Conservation (phyloP, 2,888 invertebrate species). For the Phalera bucephala region DNA sequence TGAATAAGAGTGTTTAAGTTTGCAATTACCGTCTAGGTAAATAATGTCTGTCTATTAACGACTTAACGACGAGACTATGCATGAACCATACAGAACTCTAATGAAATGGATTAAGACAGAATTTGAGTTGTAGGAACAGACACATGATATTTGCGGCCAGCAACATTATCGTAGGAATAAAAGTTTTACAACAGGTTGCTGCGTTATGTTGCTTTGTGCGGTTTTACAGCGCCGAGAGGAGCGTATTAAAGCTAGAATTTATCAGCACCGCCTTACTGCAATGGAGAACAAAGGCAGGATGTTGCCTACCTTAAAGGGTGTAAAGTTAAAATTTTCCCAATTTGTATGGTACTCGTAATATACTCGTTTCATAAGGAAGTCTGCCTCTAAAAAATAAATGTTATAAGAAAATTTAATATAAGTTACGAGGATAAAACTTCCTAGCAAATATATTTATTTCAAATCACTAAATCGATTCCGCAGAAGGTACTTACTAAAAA, state of each 20-base stretch:
- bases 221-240: slow-evolving; percentile 35
- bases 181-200: slow-evolving; percentile 60
- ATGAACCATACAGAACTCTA: too few species aligned
- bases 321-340: slow-evolving; percentile 13
- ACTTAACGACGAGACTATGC: too few species aligned
- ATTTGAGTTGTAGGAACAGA: slow-evolving; percentile 10
- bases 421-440: too few species aligned
- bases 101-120: slow-evolving; percentile 13
- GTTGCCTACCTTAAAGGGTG: slow-evolving; percentile 14
- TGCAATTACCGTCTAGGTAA: slow-evolving; percentile 10
- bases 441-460: too few species aligned
- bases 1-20: neutral
- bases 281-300: slow-evolving; percentile 17
- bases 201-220: slow-evolving; percentile 47
- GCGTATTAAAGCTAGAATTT: slow-evolving; percentile 45
- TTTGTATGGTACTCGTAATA: too few species aligned
- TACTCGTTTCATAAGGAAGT: too few species aligned
- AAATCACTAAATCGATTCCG: too few species aligned
- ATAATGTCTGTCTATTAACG: slow-evolving; percentile 5
- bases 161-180: slow-evolving; percentile 40
- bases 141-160: slow-evolving; percentile 27
- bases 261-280: slow-evolving; percentile 25
- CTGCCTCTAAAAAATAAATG: too few species aligned
- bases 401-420: too few species aligned
- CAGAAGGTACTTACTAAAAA: too few species aligned